phyloP scores from a whole-genome alignment of 1,140 invertebrate species.

The Caligus rogercresseyi region DNA sequence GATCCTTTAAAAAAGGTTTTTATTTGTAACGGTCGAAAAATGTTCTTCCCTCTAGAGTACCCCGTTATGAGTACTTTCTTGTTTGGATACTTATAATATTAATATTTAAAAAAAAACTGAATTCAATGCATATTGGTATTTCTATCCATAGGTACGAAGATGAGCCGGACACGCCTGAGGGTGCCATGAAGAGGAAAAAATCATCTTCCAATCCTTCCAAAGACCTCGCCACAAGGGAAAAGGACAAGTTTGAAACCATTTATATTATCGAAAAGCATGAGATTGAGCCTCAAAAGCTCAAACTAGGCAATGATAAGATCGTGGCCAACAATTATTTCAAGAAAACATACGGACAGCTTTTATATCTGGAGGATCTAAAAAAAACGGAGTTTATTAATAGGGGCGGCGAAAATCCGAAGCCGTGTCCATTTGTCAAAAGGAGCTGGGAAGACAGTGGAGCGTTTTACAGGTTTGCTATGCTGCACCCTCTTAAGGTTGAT shows the following conservation, averaged over 20 bases:
- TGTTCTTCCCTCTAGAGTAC: too few relatives aligned
- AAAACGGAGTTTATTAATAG: conserved; percentile 29
- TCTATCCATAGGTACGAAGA: conserved; percentile 22
- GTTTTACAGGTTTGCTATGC: conserved; percentile 33
- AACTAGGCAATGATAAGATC: conserved; percentile 28
- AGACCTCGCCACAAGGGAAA: conserved; percentile 22
- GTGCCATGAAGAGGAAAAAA: conserved; percentile 22
- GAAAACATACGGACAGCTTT: conserved; percentile 34
- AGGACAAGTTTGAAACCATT: conserved; percentile 29
- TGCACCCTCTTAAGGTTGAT: background rate
- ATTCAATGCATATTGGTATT: too few relatives aligned
- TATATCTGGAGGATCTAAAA: conserved; percentile 37
- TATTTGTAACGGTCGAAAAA: too few relatives aligned
- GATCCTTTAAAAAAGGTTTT: too few relatives aligned
- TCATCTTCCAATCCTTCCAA: conserved; percentile 18
- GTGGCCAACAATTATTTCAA: conserved; percentile 29
- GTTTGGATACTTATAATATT: too few relatives aligned
- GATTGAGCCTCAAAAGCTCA: conserved; percentile 26
- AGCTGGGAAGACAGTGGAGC: conserved; percentile 41
- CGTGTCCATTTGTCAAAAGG: conserved; percentile 46
- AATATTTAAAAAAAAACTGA: too few relatives aligned
- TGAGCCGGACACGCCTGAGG: conserved; percentile 15
- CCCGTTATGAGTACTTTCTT: too few relatives aligned
- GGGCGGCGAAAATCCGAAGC: conserved; percentile 37
- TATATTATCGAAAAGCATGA: conserved; percentile 34